A percentile compares a stretch with the other conserved stretches of the same genome.
Conservation (phyloP, 2,888 invertebrate genomes). For the Hemaris fuciformis region DNA sequence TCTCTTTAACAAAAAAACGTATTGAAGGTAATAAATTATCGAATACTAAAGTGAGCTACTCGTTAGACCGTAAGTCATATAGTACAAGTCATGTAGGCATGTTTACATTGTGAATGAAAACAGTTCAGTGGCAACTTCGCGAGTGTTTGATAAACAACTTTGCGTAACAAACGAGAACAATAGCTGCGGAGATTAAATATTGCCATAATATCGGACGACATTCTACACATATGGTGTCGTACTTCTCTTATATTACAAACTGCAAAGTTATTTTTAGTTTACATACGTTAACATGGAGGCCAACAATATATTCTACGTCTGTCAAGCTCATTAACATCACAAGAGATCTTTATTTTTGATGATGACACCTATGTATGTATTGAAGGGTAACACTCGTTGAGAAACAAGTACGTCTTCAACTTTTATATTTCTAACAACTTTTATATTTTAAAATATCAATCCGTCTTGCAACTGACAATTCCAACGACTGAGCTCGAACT, state of each 20-base stretch:
- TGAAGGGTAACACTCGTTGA: no score
- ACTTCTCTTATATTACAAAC: conserved; percentile 21
- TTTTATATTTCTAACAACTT: no score
- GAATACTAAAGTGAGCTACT: not conserved
- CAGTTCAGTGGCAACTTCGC: conserved; percentile 54
- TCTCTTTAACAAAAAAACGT: no score
- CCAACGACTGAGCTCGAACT: no score
- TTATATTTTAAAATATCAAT: no score
- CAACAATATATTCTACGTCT: not conserved
- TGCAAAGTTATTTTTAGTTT: conserved; percentile 5
- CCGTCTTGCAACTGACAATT: no score
- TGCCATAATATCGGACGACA: conserved; percentile 68
- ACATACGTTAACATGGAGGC: not conserved
- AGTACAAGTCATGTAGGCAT: conserved; percentile 27
- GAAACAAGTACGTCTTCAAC: no score
- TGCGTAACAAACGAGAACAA: conserved; percentile 72
- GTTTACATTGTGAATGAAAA: conserved; percentile 64
- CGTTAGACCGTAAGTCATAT: not conserved
- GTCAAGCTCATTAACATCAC: not conserved
- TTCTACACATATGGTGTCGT: conserved; percentile 24
- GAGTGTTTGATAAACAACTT: conserved; percentile 71
- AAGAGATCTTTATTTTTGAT: not conserved
- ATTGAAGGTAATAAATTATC: not conserved
- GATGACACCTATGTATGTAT: not conserved
- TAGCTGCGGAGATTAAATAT: conserved; percentile 55